Evolutionary conservation across 2,113 vertebrate species (phyloP), one percentile per base, ranked within the genome.

Genomic region (Pomatostomus ruficeps): DNA sequence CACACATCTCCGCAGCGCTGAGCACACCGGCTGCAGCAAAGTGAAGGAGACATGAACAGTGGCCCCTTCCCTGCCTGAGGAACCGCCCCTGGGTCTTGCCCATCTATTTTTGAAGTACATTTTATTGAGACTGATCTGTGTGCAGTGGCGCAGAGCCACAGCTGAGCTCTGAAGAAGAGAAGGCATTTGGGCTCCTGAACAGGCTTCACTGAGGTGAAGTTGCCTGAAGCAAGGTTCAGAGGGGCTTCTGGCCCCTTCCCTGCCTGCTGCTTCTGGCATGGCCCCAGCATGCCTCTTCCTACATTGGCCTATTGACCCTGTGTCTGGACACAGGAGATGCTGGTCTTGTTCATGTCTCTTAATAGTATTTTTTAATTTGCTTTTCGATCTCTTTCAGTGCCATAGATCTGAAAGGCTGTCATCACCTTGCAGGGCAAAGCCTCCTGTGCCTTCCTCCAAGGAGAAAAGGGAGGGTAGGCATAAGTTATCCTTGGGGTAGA

Each of bases 1-100:
- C 54, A 42, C 59, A 49, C 0, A 7, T 14, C 43, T 26, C 40
- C 0, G 76, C 79, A 80, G 63, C 0, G 1, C 77, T 7, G 14
- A 10, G 62, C 5, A 6, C 7, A 28, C 54, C 21, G 26, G 55
- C 55, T 10, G 18, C 29, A 31, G 65, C 7, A 29, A 26, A 58
- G 38, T 3, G 1, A n/a, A 29, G 35, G 15, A 73, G 15, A 0
- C 2, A 15, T 17, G 71, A 93, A 13, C 14, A 22, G 74, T 1
- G 40, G 33, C 57, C 23, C 23, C 23, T 26, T 81, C 43, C 25
- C 66, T 26, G 48, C 81, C 78, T 8, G 12, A 49, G 78, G 43
- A 85, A 20, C 23, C 0, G 38, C 61, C 62, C 78, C 58, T 25
- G 85, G 33, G 52, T 21, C 91, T 71, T 58, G 24, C 52, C 49